These are phyloP conservation scores for Pluvianellus socialis DNA, from an alignment of 2,113 vertebrate genomes.

Conservation along the genomic window DNA sequence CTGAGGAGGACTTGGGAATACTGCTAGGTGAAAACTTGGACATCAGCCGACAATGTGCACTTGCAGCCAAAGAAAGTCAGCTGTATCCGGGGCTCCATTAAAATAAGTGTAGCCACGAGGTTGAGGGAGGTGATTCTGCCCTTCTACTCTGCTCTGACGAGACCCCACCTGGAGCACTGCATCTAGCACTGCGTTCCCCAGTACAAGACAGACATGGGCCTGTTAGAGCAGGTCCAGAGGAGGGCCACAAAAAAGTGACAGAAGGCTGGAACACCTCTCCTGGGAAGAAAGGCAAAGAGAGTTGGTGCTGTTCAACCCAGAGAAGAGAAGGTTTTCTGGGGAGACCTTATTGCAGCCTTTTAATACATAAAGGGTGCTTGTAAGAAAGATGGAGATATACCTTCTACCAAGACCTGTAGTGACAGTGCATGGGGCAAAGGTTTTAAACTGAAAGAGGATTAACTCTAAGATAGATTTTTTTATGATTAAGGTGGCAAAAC, in stretches of 20 bases:
- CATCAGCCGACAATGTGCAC: not conserved
- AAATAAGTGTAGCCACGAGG: not conserved
- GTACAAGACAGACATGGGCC: not conserved
- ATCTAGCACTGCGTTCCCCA: not conserved
- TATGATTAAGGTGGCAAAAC: not conserved
- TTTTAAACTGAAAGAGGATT: not conserved
- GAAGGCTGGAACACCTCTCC: not conserved
- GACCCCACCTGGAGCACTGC: not conserved
- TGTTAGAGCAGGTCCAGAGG: not conserved
- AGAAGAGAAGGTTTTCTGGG: not conserved
- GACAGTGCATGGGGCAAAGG: not conserved
- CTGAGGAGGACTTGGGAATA: not conserved
- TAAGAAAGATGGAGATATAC: not conserved
- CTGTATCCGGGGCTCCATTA: fast-evolving
- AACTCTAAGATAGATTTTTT: not conserved
- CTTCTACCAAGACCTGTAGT: not conserved
- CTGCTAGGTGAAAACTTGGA: not conserved
- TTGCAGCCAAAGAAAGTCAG: not conserved
- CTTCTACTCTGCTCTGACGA: not conserved
- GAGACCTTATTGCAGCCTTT: not conserved
- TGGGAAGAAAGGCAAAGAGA: not conserved
- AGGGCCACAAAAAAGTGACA: not conserved
- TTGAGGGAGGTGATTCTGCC: not conserved
- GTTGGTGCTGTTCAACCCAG: not conserved
- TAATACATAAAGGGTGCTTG: not conserved